These are phyloP conservation scores for Dicaeum eximium DNA, from an alignment of 2,113 vertebrate species.

Conservation along the genomic window DNA sequence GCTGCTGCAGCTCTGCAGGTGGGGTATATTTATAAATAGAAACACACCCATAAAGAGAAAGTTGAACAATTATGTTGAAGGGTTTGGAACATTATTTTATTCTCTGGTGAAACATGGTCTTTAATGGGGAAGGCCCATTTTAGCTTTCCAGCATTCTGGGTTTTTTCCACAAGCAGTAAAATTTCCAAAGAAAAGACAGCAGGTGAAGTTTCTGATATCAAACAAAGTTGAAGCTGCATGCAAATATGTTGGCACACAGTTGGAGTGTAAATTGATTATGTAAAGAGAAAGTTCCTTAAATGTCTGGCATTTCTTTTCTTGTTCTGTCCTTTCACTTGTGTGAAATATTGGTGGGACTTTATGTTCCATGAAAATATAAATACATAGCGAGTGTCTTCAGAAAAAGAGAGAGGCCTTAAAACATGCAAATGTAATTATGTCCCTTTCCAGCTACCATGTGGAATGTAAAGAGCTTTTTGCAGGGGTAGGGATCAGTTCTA, in stretches of 20 bases:
- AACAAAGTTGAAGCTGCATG: neutral
- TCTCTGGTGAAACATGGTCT: accelerated
- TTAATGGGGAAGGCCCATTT: neutral
- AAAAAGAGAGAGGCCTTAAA: neutral
- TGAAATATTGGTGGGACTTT: neutral
- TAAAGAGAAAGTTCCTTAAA: neutral
- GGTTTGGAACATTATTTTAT: neutral
- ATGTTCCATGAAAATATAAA: constrained; percentile 16
- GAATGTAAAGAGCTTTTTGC: neutral
- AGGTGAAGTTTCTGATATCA: neutral
- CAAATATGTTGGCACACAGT: neutral
- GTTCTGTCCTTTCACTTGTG: neutral
- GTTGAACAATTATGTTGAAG: neutral
- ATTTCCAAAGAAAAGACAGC: neutral
- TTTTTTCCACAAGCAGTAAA: neutral
- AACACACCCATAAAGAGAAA: neutral
- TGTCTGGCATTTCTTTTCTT: neutral
- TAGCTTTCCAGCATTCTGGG: neutral
- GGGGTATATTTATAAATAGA: neutral
- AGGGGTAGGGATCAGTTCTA: neutral
- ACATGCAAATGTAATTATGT: neutral
- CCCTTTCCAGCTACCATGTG: neutral
- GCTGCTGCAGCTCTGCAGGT: neutral
- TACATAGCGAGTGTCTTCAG: neutral
- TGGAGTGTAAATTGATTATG: neutral